Base-by-base conservation (phyloP, 2,797 vertebrate genomes). In the Alcedo quadribrachys region DNA sequence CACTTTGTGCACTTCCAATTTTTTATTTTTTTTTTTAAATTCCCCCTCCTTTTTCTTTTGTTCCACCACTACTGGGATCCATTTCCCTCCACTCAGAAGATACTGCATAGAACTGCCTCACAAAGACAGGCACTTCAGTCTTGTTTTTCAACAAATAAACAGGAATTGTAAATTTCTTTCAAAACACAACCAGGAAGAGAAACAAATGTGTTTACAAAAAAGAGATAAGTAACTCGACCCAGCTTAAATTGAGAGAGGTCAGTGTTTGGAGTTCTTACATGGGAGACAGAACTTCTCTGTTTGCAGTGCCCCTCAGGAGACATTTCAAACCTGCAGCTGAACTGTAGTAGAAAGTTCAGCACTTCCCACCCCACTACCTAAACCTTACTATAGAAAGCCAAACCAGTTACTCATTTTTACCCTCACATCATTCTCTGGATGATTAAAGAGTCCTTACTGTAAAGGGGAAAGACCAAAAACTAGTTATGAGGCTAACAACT, bases 111-210 rank as follows among this genome's bases (percentile, higher is more conserved):
- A 83, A 50, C 42, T 68, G 22, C 51, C 13, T n/a, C 35, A 55
- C 1, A 14, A 69, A 66, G 17, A 35, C 35, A 17, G 9, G 27
- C 21, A 55, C 67, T 86, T 68, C 11, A 21, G 19, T 68, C 37
- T 75, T 50, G 19, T 46, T 66, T 85, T 91, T 87, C 85, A 79
- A 79, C 22, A 88, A 76, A 85, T 58, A 69, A 83, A 84, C 46
- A 66, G 4, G 30, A 92, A 35, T 18, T 43, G 57, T 53, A 91
- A 86, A 81, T 81, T 92, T 32, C 53, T 81, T 50, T 68, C 35
- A 43, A 81, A 91, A 85, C 33, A 80, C 30, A 68, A 68, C 28
- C 55, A 67, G 51, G 53, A 69, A 68, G 37, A 60, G 69, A 91
- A 81, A 43, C 22, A 69, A 67, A 79, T 0, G 0, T 57, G 40